Evolutionary conservation across 2,113 vertebrate species (phyloP).

Genomic region (Sardina pilchardus): DNA sequence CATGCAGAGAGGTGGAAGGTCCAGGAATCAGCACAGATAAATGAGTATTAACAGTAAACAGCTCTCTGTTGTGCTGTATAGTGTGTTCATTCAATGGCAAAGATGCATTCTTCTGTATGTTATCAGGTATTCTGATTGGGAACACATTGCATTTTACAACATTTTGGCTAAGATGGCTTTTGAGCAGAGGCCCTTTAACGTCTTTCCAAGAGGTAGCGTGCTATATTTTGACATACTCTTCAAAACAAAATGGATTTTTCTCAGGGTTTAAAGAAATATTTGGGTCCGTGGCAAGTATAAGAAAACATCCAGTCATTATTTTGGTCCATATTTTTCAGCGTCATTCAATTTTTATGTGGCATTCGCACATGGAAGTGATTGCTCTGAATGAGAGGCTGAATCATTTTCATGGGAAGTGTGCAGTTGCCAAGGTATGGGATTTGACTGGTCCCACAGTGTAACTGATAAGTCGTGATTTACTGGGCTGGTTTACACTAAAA

Average conservation of each 20-base stretch:
- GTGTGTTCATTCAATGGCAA: neutral
- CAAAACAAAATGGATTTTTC: conserved; percentile 46
- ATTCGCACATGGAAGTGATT: conserved; percentile 60
- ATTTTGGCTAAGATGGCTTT: neutral
- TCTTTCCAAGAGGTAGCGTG: conserved; percentile 34
- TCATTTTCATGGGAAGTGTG: conserved; percentile 59
- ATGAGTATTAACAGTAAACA: neutral
- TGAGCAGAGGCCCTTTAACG: neutral
- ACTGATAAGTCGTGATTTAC: conserved; percentile 52
- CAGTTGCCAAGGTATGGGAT: conserved; percentile 44
- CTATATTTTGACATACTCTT: conserved; percentile 43
- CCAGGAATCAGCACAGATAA: neutral
- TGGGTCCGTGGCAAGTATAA: conserved; percentile 38
- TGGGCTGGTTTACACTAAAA: conserved; percentile 34
- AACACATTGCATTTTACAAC: conserved; percentile 16
- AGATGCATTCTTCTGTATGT: neutral
- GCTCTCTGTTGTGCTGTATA: neutral
- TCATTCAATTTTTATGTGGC: conserved; percentile 36
- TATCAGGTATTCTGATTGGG: neutral
- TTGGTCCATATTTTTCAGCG: conserved; percentile 31
- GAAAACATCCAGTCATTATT: conserved; percentile 32
- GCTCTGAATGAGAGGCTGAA: conserved; percentile 44
- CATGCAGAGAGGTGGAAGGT: neutral
- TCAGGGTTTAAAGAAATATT: conserved; percentile 46
- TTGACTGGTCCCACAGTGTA: conserved; percentile 44